These are phyloP conservation scores for Tipula helvola DNA, from an alignment of 2,888 invertebrate species.

Conservation along the genomic window DNA sequence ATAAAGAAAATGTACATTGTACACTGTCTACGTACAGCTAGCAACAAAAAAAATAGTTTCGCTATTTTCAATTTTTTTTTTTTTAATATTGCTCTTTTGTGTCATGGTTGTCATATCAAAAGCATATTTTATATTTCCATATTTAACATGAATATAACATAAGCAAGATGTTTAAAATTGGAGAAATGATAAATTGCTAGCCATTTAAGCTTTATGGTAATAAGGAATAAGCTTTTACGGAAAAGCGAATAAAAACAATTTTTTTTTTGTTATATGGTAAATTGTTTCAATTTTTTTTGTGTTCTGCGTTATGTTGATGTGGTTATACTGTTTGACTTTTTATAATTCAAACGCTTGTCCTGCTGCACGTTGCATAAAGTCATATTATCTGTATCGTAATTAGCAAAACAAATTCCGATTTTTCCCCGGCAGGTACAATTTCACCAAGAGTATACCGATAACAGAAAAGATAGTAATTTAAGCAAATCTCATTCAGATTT, in stretches of 20 bases:
- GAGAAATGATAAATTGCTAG: neutral
- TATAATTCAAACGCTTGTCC: neutral
- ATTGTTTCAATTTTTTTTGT: neutral
- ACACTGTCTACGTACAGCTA: neutral
- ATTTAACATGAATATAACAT: neutral
- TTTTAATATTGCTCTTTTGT: neutral
- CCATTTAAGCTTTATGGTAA: neutral
- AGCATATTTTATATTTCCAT: neutral
- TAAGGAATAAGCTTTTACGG: neutral
- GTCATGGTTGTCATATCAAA: neutral
- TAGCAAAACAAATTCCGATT: no score
- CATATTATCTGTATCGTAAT: no score
- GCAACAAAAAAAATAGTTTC: neutral
- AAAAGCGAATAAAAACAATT: neutral
- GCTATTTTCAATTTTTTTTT: neutral
- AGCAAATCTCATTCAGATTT: neutral
- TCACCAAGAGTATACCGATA: no score
- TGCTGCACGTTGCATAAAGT: no score
- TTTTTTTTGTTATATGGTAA: neutral
- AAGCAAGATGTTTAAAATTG: neutral
- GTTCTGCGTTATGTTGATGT: neutral
- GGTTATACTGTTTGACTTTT: neutral
- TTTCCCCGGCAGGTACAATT: no score
- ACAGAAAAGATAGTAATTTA: neutral
- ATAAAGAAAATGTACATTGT: neutral